Percentiles rank a stretch among this genome's conserved stretches.
phyloP scores from a whole-genome alignment of 2,888 invertebrate genomes.

The Rhopalosiphum nymphaeae region DNA sequence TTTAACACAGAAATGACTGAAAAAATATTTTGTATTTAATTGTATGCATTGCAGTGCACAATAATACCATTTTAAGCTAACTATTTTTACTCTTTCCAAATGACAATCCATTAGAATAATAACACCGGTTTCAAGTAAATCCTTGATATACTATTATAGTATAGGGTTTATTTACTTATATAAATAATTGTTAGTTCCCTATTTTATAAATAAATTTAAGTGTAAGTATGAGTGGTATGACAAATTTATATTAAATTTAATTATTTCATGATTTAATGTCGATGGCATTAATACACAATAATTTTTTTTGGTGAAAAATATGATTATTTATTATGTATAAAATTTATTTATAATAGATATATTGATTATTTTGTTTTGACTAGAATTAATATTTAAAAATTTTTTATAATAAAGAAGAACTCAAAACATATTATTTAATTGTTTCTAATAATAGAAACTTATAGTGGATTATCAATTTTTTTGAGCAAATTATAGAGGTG shows the following conservation, averaged over 20 bases:
- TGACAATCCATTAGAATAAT: neutral
- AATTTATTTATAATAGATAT: neutral
- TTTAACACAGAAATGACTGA: neutral
- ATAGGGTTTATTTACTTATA: neutral
- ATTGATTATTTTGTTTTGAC: neutral
- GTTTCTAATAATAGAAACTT: neutral
- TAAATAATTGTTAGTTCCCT: neutral
- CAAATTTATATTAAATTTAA: neutral
- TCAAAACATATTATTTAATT: neutral
- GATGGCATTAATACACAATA: neutral
- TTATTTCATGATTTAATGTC: neutral
- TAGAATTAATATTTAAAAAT: neutral
- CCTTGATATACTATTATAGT: neutral
- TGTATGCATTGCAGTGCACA: neutral
- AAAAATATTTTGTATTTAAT: neutral
- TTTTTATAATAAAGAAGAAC: neutral
- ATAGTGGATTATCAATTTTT: neutral
- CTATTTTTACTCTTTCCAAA: neutral
- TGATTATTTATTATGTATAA: neutral
- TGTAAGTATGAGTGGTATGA: neutral
- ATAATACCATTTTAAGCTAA: neutral
- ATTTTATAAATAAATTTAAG: neutral
- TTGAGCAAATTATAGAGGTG: slow-evolving; percentile 33
- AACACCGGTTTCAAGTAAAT: neutral
- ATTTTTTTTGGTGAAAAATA: neutral